Base-by-base conservation (phyloP, 2,888 invertebrate species). In the Onchidella celtica region DNA sequence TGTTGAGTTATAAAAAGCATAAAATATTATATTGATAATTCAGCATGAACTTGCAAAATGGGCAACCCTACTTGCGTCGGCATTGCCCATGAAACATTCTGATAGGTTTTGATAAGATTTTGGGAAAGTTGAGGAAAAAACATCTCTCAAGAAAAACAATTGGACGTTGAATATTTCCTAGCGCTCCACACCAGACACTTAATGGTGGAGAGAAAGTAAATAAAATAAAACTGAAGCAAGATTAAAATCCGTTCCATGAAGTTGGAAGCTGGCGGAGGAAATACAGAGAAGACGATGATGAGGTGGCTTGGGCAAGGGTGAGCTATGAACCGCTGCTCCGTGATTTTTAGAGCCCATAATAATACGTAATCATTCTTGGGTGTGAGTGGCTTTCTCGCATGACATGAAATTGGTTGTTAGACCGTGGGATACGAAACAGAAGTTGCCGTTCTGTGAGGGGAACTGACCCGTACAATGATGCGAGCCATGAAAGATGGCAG, bases 401-500 rank as follows among this genome's bases (percentile, higher is more conserved):
- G 55, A 70, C 55, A n/a, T 32, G 29, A 70, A 32, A 70, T 55
- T 70, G 70, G 32, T 55, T 55, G 55, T 29, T 32, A 57, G 55
- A 24, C n/a, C 21, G 32, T 21, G 27, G 55, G 55, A 32, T 55
- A 32, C 34, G 9, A 32, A 57, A 55, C 70, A 32, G 70, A 70
- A 70, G 70, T n/a, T 55, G 55, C 21, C 47, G 32, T 47, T 57
- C 21, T 27, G 27, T 70, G 55, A n/a, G 47, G 70, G 32, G 70
- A 57, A 70, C 32, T 70, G 4, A 14, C 6, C 55, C 57, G 70
- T 29, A 32, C 55, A 47, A 27, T 34, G 27, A 29, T 29, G 24
- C 63, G 14, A 63, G 24, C 11, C 14, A 27, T 14, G 63, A 24
- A 6, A 4, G 63, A n/a, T 1, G 63, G 27, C n/a, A n/a, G n/a